Conservation (phyloP, 2,888 invertebrate species). For the Malacosoma neustria region DNA sequence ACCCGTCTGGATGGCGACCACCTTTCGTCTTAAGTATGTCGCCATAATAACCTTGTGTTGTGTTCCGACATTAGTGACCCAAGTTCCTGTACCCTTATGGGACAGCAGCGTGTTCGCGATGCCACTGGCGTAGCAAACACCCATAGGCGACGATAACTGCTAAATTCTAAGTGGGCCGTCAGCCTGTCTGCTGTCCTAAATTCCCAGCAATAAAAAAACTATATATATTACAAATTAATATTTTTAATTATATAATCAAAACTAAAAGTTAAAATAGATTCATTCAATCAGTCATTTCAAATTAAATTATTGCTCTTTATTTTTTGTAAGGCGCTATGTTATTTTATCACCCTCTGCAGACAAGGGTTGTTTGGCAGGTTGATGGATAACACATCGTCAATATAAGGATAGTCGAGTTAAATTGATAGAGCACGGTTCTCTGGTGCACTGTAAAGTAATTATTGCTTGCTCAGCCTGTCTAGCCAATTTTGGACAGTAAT, state of each 20-base stretch:
- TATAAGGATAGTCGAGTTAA: constrained; percentile 51
- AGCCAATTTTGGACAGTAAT: constrained; percentile 2
- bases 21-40: too few relatives aligned
- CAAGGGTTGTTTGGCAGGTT: constrained; percentile 29
- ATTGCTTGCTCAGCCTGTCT: constrained; percentile 2
- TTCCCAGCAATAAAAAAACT: too few relatives aligned
- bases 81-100: too few relatives aligned
- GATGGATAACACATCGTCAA: constrained; percentile 48
- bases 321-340: constrained; percentile 3
- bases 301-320: neutral
- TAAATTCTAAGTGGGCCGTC: too few relatives aligned
- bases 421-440: constrained; percentile 56
- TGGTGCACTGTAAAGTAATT: constrained; percentile 8
- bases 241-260: neutral
- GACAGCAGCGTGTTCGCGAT: too few relatives aligned
- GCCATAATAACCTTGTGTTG: too few relatives aligned
- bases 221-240: too few relatives aligned
- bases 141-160: too few relatives aligned
- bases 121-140: too few relatives aligned
- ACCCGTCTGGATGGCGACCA: too few relatives aligned
- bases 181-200: too few relatives aligned
- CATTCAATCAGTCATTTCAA: neutral
- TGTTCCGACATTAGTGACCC: too few relatives aligned
- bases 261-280: neutral
- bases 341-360: constrained; percentile 23